Percentiles rank a stretch among this genome's conserved stretches.
Evolutionary conservation across 2,113 vertebrate genomes (phyloP).

Genomic region (Pterophyllum scalare): DNA sequence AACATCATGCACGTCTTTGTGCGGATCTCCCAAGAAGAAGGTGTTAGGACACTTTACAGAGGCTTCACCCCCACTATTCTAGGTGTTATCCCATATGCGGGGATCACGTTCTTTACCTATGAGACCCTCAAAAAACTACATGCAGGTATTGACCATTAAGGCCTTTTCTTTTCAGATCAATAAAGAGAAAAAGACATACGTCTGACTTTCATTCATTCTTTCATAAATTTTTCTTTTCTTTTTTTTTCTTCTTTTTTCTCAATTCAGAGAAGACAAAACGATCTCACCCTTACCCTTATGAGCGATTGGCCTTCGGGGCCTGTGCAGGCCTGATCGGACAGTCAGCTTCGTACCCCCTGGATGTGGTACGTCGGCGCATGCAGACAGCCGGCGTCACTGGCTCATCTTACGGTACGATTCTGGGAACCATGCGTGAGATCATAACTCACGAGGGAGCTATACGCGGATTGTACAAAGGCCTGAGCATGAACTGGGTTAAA

Average conservation of each 20-base stretch:
- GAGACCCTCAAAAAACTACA: constrained; percentile 95
- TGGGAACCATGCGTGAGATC: constrained; percentile 86
- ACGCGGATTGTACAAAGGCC: constrained; percentile 93
- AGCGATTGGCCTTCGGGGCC: constrained; percentile 92
- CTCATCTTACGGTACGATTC: constrained; percentile 82
- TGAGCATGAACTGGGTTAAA: constrained; percentile 99
- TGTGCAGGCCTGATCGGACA: constrained; percentile 94
- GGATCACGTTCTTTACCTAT: constrained; percentile 96
- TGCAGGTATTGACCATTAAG: constrained; percentile 80
- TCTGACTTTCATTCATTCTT: neutral
- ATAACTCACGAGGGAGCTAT: constrained; percentile 87
- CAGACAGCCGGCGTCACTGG: constrained; percentile 94
- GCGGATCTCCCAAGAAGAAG: constrained; percentile 94
- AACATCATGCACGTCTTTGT: constrained; percentile 95
- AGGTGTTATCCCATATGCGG: constrained; percentile 93
- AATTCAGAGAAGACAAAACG: constrained; percentile 86
- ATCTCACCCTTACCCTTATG: constrained; percentile 86
- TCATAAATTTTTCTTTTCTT: neutral
- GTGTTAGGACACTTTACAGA: constrained; percentile 89
- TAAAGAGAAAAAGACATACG: neutral
- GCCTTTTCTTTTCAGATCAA: neutral
- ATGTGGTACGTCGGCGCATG: constrained; percentile 96
- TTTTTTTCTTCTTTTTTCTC: neutral
- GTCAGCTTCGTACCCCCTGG: constrained; percentile 95
- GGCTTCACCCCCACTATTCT: constrained; percentile 94